phyloP scores from a whole-genome alignment of 2,888 invertebrate genomes.

The Latrodectus hesperus region DNA sequence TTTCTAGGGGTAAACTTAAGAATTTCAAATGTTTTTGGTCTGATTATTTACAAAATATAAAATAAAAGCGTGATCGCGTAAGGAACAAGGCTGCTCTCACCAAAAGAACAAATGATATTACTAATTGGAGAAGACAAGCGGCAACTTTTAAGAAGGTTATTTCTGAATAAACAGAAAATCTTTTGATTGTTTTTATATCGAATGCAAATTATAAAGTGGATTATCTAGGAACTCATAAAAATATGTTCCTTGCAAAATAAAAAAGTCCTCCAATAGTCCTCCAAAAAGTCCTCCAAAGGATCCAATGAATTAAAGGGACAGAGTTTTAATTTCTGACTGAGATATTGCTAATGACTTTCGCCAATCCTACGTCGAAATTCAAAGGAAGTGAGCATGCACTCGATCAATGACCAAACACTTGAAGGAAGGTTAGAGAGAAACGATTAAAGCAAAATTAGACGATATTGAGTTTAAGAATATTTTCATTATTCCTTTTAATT shows the following conservation, averaged over 20 bases:
- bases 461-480: neutral
- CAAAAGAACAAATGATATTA: neutral
- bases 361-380: neutral
- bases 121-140: neutral
- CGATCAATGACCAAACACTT: neutral
- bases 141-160: neutral
- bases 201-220: neutral
- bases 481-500: neutral
- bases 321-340: neutral
- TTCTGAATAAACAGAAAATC: neutral
- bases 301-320: neutral
- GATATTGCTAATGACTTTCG: neutral
- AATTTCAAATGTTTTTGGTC: conserved; percentile 13
- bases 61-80: neutral
- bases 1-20: conserved; percentile 19
- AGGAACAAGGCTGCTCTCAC: neutral
- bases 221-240: neutral
- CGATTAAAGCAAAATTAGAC: neutral
- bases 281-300: neutral
- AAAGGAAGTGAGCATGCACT: neutral
- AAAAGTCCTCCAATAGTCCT: neutral
- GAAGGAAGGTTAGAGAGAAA: neutral
- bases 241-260: neutral
- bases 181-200: neutral
- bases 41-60: neutral